Evolutionary conservation across 2,888 invertebrate species (phyloP).

Genomic region (Yponomeuta plumbellus): DNA sequence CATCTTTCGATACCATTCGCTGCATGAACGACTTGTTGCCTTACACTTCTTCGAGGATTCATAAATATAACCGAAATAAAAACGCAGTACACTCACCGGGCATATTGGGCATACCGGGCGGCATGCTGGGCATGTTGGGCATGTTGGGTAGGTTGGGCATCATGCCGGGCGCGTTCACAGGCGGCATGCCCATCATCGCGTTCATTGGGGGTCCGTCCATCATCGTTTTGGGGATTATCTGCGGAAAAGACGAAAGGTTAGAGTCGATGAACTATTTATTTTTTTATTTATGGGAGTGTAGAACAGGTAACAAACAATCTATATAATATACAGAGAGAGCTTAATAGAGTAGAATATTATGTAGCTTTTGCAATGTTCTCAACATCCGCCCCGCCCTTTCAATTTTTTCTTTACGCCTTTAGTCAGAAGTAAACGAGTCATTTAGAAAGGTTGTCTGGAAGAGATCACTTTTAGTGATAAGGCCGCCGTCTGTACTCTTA

Average conservation of each 20-base stretch:
- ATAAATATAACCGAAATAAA: not conserved
- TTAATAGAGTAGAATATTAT: too few species aligned
- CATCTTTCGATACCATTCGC: not conserved
- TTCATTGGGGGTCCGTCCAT: conserved; percentile 38
- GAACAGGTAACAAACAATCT: too few species aligned
- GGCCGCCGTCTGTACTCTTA: too few species aligned
- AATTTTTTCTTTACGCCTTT: too few species aligned
- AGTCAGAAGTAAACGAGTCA: too few species aligned
- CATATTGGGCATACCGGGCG: conserved; percentile 25
- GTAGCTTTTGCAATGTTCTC: too few species aligned
- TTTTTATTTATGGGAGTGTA: too few species aligned
- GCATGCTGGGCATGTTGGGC: conserved; percentile 22
- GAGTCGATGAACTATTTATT: too few species aligned
- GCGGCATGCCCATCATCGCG: conserved; percentile 23
- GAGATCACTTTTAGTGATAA: too few species aligned
- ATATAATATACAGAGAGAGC: too few species aligned
- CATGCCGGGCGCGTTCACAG: conserved; percentile 16
- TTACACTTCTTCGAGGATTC: not conserved
- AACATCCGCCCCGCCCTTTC: too few species aligned
- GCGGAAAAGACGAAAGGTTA: not conserved
- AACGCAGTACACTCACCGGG: conserved; percentile 6
- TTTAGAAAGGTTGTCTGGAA: too few species aligned
- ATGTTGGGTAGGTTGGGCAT: conserved; percentile 23
- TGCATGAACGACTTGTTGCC: not conserved
- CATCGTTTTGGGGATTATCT: conserved; percentile 62